Base-by-base conservation (phyloP, 2,888 invertebrate species). In the Orchestes rusci region DNA sequence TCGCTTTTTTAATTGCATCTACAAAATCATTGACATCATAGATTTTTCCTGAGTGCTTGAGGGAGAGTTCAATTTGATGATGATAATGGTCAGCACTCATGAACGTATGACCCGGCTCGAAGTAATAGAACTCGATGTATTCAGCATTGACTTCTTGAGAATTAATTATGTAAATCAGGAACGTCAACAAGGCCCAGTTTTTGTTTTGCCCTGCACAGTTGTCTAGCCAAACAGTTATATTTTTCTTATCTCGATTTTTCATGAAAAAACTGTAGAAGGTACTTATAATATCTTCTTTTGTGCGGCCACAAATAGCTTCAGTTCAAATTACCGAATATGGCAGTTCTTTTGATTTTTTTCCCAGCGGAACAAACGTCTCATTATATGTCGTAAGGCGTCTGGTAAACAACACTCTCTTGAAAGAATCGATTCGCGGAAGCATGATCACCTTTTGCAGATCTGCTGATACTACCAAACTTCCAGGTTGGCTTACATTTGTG, bases 51-150 rank as follows among this genome's bases (percentile, higher is more conserved):
- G n/a, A n/a, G n/a, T n/a, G n/a, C n/a, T n/a, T n/a, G n/a, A n/a
- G n/a, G n/a, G n/a, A n/a, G n/a, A n/a, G n/a, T n/a, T n/a, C n/a
- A n/a, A n/a, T n/a, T n/a, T n/a, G n/a, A n/a, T 50, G 44, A 40
- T 46, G 50, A 20, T 46, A 39, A n/a, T 18, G 28, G 31, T 55
- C 54, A 12, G 52, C 51, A 7, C 32, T 19, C 52, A 53, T 55
- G 31, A 55, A 55, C 7, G 50, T 50, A 34, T 55, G 53, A 4
- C 55, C 52, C 37, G 53, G 48, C 39, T 53, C 48, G 37, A 54
- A 53, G 33, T 51, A 53, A 43, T 50, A 42, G 7, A 57, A 39
- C n/a, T 48, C 42, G 10, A 47, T 18, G 15, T 35, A 15, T 18
- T 45, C 20, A 32, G 35, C 12, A n/a, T 35, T 34, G 29, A 51